A percentile compares a stretch with the other conserved stretches of the same genome.
These are phyloP conservation scores for Guaruba guarouba DNA, from an alignment of 2,113 vertebrate species.

Conservation along the genomic window DNA sequence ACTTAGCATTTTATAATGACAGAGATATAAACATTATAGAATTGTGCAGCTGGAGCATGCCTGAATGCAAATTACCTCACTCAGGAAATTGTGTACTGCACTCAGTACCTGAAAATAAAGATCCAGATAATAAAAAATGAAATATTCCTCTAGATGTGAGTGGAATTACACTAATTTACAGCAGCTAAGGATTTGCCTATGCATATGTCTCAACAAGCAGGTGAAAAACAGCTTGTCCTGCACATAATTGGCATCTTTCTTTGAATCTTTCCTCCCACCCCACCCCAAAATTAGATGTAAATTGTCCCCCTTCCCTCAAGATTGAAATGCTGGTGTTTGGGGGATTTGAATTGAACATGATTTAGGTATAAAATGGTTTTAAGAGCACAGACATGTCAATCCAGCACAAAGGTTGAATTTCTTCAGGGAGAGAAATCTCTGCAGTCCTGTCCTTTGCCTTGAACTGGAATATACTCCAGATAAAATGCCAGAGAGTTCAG, in stretches of 20 bases:
- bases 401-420: slow-evolving; percentile 26
- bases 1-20: slow-evolving; percentile 30
- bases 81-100: background rate
- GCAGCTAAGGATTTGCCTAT: slow-evolving; percentile 7
- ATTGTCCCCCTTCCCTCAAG: background rate
- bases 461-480: slow-evolving; percentile 22
- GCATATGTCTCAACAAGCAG: background rate
- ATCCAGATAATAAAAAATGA: slow-evolving; percentile 23
- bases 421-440: slow-evolving; percentile 11
- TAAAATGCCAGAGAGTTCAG: slow-evolving; percentile 36
- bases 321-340: background rate
- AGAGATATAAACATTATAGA: background rate
- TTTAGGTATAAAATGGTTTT: slow-evolving; percentile 15
- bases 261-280: background rate
- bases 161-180: slow-evolving; percentile 9
- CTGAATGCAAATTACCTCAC: background rate
- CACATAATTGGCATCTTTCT: background rate
- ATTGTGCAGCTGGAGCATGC: background rate
- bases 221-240: background rate
- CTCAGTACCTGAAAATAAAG: slow-evolving; percentile 34
- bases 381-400: background rate
- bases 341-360: background rate
- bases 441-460: background rate
- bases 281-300: background rate
- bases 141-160: background rate